Conservation (phyloP, 2,888 invertebrate genomes). For the Drosophila setosimentum region DNA sequence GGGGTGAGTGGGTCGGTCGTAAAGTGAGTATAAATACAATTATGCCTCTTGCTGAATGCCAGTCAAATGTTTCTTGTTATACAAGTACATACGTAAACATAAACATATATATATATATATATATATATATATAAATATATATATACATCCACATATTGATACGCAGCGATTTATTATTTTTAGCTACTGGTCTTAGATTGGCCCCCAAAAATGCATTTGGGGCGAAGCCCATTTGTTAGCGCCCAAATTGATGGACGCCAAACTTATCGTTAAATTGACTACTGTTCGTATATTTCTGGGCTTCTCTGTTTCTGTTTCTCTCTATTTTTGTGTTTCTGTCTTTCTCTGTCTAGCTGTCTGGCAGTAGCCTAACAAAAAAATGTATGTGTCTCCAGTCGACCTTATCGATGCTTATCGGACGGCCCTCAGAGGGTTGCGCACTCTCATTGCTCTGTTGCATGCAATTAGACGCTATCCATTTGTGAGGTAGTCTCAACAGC, state of each 20-base stretch:
- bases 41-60: constrained; percentile 5
- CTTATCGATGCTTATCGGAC: constrained; percentile 65
- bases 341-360: not conserved
- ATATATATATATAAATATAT: not conserved
- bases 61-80: not conserved
- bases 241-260: constrained; percentile 39
- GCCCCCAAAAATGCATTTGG: constrained; percentile 2
- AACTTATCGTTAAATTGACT: constrained; percentile 52
- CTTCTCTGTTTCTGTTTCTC: not conserved
- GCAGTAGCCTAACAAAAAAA: constrained; percentile 30
- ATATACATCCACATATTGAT: not conserved
- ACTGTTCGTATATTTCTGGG: not conserved
- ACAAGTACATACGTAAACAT: constrained; percentile 14
- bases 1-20: constrained; percentile 15
- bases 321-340: not conserved
- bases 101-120: not conserved
- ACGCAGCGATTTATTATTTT: constrained; percentile 13
- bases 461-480: constrained; percentile 58
- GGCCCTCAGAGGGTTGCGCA: constrained; percentile 43
- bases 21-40: constrained; percentile 44
- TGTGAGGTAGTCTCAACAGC: constrained; percentile 48
- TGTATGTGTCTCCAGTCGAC: constrained; percentile 59
- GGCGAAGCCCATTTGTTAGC: constrained; percentile 17
- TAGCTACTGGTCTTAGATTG: constrained; percentile 11
- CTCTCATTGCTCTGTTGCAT: constrained; percentile 31